Base-by-base conservation (phyloP, 2,113 vertebrate species). In the Illadopsis cleaveri region DNA sequence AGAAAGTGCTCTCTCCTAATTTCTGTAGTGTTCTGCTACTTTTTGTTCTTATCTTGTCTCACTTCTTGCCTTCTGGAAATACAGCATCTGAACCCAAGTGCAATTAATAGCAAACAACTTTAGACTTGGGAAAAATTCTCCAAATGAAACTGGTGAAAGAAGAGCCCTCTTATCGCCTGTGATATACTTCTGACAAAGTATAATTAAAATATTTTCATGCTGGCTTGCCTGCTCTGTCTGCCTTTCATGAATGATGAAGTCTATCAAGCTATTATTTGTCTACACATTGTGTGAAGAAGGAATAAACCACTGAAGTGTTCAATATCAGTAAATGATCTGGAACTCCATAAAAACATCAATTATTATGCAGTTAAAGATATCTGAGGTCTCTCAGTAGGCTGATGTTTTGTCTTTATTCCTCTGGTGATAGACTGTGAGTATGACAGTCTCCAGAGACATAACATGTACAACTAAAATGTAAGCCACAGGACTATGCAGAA, bases 191-290 rank as follows among this genome's bases (percentile, higher is more conserved):
- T 76, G 85, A 81, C 70, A 87, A 92, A 83, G 24, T 72, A 88
- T 94, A 96, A 95, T 96, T 94, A 96, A 95, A 91, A 90, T 90
- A 89, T 93, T 96, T 96, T 97, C 92, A 80, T 82, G 82, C 64
- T 95, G 86, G 47, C 37, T 91, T 90, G 65, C 68, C 53, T 84
- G 23, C 51, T 94, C 86, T 75, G 44, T 42, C 60, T 96, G 71
- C 64, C 82, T 85, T 64, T 84, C 60, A 61, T 45, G 69, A 69
- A 45, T 65, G 75, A 90, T 90, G 69, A 89, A 77, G 38, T 62
- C 61, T 75, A 92, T 81, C 50, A 82, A 95, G 62, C 60, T 82
- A 86, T 78, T 84, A 48, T 84, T 94, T 78, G 33, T 92, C 89
- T 95, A 94, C 50, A 86, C 19, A 66, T 77, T 90, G 27, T 80